These are phyloP conservation scores for Mallotus villosus DNA, from an alignment of 2,797 vertebrate genomes.

Conservation along the genomic window DNA sequence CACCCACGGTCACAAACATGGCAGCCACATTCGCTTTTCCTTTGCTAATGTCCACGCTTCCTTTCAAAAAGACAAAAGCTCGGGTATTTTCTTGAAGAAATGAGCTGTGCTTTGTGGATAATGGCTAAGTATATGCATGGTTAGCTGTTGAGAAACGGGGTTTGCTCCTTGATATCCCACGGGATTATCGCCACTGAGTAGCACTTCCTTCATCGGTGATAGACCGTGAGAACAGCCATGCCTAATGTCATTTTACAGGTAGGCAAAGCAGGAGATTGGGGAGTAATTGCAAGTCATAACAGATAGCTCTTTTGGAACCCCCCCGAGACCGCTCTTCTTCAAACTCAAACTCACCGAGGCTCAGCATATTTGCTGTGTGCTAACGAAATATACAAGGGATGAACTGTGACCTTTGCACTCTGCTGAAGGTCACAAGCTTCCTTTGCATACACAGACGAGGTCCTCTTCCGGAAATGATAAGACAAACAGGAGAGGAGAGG, in stretches of 20 bases:
- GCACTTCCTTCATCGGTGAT: conserved; percentile 63
- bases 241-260: conserved; percentile 84
- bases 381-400: conserved; percentile 74
- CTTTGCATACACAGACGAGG: conserved; percentile 82
- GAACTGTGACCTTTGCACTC: conserved; percentile 77
- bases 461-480: conserved; percentile 78
- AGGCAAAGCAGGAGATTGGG: conserved; percentile 78
- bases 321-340: conserved; percentile 60
- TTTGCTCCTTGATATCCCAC: conserved; percentile 56
- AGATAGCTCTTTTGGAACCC: conserved; percentile 72
- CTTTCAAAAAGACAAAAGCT: conserved; percentile 64
- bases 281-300: conserved; percentile 83
- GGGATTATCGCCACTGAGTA: conserved; percentile 61
- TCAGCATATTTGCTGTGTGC: conserved; percentile 63
- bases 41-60: conserved; percentile 53
- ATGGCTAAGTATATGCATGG: conserved; percentile 37
- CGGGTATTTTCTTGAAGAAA: conserved; percentile 43
- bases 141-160: conserved; percentile 54
- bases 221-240: conserved; percentile 75
- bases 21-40: conserved; percentile 37
- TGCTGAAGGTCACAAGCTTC: conserved; percentile 75
- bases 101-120: conserved; percentile 33
- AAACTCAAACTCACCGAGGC: conserved; percentile 37
- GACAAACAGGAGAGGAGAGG: conserved; percentile 74
- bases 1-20: conserved; percentile 48